Base-by-base conservation (phyloP, 2,888 invertebrate genomes). In the Sipha maydis region DNA sequence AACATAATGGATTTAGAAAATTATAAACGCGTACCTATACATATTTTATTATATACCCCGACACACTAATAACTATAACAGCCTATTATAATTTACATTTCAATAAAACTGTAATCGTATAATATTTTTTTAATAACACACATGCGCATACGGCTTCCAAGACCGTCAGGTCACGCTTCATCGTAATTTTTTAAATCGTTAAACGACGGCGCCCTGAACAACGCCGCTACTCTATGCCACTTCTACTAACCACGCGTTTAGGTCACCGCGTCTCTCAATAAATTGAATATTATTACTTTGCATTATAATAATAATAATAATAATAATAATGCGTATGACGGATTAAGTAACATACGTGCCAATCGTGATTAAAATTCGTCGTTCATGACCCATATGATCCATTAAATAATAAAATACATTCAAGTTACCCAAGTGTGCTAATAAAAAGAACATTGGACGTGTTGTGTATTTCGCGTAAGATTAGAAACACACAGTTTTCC, bases 361-460 rank as follows among this genome's bases (percentile, higher is more conserved):
- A 82, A 75, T 82, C 88, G 88, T 88, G 88, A 88, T 88, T 80
- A 75, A 88, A 88, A 88, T 88, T 82, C 88, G 82, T 75, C 75
- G 88, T 88, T 88, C 88, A 88, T 88, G 88, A 88, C 88, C 88
- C 88, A 88, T 88, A 82, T 88, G 88, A 82, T 88, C 82, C 82
- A 82, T 88, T 88, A 88, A 88, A 88, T 86, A 79, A 73, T 80
- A 85, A 78, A 48, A 78, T 34, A 78, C 77, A 48, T 85, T 85
- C 67, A 9, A 41, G 67, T 77, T 85, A 67, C 77, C 48, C 54
- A 69, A 77, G 85, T 34, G 78, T 56, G 83, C 71, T 4, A 38
- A 69, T 56, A 73, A 86, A 79, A 86, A 86, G n/a, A 79, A 85
- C 38, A n/a, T 61, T 61, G 7, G 28, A 54, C 25, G 56, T 28